Conservation (phyloP, 1,140 invertebrate genomes). For the Holotrichia oblita region DNA sequence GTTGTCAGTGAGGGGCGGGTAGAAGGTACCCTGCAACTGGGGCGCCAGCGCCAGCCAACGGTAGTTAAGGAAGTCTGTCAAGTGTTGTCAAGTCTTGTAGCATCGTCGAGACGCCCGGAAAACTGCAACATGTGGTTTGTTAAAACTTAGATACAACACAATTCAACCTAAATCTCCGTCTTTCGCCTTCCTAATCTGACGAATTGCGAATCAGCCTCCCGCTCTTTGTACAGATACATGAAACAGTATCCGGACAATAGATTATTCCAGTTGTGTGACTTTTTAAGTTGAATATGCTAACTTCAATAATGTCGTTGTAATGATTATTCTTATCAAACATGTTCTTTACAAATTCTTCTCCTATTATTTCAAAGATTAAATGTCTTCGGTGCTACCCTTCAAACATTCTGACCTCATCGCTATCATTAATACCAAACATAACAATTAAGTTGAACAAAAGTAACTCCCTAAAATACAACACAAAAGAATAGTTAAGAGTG, state of each 20-base stretch:
- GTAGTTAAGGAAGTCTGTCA: conserved; percentile 51
- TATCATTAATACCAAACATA: conserved; percentile 8
- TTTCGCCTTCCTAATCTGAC: conserved; percentile 49
- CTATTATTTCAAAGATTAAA: too few relatives aligned
- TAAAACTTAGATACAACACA: conserved; percentile 49
- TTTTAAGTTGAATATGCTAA: too few relatives aligned
- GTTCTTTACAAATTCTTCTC: too few relatives aligned
- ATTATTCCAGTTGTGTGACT: too few relatives aligned
- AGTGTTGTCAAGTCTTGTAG: conserved; percentile 49
- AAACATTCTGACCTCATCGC: not conserved
- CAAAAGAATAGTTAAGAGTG: not conserved
- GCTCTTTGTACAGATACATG: not conserved
- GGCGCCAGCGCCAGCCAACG: conserved; percentile 35
- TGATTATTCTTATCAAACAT: too few relatives aligned
- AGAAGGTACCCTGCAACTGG: not conserved
- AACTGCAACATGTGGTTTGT: conserved; percentile 52
- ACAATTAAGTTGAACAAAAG: conserved; percentile 23
- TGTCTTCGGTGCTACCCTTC: not conserved
- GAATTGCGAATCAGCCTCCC: conserved; percentile 38
- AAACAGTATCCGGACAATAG: too few relatives aligned
- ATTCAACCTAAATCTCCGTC: conserved; percentile 46
- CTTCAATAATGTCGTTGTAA: too few relatives aligned
- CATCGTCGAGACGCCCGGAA: conserved; percentile 44
- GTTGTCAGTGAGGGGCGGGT: not conserved
- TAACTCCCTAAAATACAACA: not conserved